Percentiles rank a stretch among this genome's conserved stretches.
phyloP scores from a whole-genome alignment of 2,113 vertebrate species.

The Laterallus jamaicensis region DNA sequence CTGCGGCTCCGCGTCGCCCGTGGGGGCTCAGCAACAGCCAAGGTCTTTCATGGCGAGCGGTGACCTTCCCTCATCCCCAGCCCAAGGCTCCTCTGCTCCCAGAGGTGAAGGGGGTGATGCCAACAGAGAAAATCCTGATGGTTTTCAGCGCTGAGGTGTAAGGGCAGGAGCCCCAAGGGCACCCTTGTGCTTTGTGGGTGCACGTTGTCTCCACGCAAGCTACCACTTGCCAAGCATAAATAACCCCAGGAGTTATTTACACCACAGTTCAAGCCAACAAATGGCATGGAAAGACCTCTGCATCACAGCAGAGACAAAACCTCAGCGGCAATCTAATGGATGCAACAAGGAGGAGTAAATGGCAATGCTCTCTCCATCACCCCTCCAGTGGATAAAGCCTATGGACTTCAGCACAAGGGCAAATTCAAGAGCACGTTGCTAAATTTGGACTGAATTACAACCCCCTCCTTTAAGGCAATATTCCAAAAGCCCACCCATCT shows the following conservation, averaged over 20 bases:
- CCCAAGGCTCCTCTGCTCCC: rapidly evolving
- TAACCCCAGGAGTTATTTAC: background rate
- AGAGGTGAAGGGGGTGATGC: background rate
- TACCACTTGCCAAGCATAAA: rapidly evolving
- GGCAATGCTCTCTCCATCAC: rapidly evolving
- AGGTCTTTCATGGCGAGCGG: rapidly evolving
- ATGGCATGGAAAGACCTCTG: background rate
- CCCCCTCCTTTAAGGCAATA: background rate
- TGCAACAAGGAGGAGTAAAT: rapidly evolving
- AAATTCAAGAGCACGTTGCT: background rate
- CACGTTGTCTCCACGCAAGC: rapidly evolving
- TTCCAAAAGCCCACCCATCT: background rate
- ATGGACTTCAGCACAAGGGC: background rate
- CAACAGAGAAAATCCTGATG: rapidly evolving
- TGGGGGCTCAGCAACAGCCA: no score
- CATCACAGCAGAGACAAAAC: background rate
- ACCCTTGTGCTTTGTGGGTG: rapidly evolving
- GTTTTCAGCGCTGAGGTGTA: rapidly evolving
- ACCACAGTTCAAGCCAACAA: background rate
- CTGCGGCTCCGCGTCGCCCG: background rate
- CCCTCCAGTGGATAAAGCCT: background rate
- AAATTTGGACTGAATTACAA: background rate
- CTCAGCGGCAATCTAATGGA: rapidly evolving
- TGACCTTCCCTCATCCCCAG: background rate
- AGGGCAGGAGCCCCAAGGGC: background rate